Percentiles rank a stretch among this genome's conserved stretches.
These are phyloP conservation scores for Serrognathus titanus DNA, from an alignment of 2,888 invertebrate genomes.

Conservation along the genomic window DNA sequence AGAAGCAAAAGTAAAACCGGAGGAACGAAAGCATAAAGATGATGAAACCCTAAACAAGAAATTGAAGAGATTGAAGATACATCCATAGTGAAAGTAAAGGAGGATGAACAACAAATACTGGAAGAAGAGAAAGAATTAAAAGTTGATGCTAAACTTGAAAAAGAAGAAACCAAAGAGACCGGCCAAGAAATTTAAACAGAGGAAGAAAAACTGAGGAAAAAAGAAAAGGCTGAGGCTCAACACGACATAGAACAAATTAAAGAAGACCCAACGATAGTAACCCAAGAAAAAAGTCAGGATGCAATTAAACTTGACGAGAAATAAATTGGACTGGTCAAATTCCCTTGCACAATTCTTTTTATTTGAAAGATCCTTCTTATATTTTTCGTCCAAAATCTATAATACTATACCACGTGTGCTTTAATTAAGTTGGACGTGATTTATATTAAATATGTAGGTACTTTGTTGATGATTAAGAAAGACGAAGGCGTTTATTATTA, in stretches of 20 bases:
- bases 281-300: background rate
- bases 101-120: slow-evolving; percentile 29
- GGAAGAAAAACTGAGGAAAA: background rate
- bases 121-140: slow-evolving; percentile 52
- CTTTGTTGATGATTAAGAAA: too few species aligned
- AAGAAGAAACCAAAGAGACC: slow-evolving; percentile 23
- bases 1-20: background rate
- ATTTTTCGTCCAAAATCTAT: too few species aligned
- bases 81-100: slow-evolving; percentile 33
- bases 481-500: too few species aligned
- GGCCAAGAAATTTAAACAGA: slow-evolving; percentile 39
- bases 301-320: background rate
- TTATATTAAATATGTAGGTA: too few species aligned
- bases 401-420: too few species aligned
- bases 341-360: too few species aligned
- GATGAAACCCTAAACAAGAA: background rate
- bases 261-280: background rate
- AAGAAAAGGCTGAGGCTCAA: too few species aligned
- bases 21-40: background rate
- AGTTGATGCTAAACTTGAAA: slow-evolving; percentile 35
- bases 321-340: too few species aligned
- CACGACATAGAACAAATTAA: slow-evolving; percentile 4
- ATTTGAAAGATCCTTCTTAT: too few species aligned
- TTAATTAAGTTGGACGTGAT: too few species aligned
- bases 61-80: slow-evolving; percentile 24